A percentile compares a stretch with the other conserved stretches of the same genome.
These are phyloP conservation scores for Tapera naevia DNA, from an alignment of 2,797 vertebrate species.

Conservation along the genomic window DNA sequence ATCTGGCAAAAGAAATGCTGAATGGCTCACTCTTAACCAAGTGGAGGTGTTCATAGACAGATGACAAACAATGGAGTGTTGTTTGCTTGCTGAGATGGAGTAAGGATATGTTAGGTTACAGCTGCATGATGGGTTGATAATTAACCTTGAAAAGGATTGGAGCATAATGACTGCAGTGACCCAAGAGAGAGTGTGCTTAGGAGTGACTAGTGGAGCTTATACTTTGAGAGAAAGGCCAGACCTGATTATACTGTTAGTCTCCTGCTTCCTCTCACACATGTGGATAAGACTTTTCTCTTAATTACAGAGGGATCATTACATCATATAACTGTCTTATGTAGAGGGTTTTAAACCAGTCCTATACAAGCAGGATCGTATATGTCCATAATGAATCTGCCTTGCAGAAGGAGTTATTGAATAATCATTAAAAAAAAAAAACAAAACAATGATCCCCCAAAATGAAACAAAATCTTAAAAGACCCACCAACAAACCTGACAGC, in stretches of 20 bases:
- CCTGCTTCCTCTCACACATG: neutral
- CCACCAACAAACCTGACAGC: neutral
- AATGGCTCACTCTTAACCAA: neutral
- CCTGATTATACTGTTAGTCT: neutral
- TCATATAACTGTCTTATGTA: neutral
- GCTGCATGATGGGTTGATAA: neutral
- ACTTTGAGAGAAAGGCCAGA: neutral
- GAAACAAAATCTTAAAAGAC: neutral
- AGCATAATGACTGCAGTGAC: neutral
- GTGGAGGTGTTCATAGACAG: neutral
- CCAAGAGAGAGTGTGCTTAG: neutral
- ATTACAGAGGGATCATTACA: neutral
- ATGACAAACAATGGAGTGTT: neutral
- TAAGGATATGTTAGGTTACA: neutral
- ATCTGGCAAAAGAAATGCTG: neutral
- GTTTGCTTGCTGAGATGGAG: neutral
- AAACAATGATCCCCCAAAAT: too few species aligned
- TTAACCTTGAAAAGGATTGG: neutral
- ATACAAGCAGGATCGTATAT: neutral
- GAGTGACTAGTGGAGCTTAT: neutral
- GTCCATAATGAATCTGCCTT: neutral
- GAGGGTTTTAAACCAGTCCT: neutral
- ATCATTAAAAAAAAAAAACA: neutral
- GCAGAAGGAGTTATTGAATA: neutral
- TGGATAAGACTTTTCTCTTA: neutral